Evolutionary conservation across 2,113 vertebrate genomes (phyloP), one percentile per base, ranked within the genome.

Genomic region (Neoarius graeffei): DNA sequence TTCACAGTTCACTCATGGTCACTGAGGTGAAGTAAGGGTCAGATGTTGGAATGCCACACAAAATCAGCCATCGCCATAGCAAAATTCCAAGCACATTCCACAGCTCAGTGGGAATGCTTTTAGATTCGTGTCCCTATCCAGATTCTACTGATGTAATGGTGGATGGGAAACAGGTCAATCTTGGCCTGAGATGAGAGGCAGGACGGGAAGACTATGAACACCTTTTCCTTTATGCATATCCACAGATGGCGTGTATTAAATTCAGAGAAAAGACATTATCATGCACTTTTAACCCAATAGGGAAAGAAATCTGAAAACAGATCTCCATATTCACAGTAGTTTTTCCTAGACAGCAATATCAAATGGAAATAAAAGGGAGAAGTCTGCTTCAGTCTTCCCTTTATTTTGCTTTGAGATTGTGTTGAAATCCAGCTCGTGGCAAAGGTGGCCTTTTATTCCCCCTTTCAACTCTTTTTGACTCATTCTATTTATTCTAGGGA

Each of bases 81-180:
- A 84, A 67, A 52, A 77, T n/a, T 84, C 62, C 62, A 20, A 19
- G 30, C n/a, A 7, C 66, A 73, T 73, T 85, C 67, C 52, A 15
- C 2, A 15, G 30, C 64, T 59, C 73, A 13, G 25, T n/a, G 30
- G 19, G 8, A 57, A 56, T 15, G 71, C 13, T 1, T 88, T 64
- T 52, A 14, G 8, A 52, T 5, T 50, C 0, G 23, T 52, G 23
- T 54, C 17, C 19, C 84, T 35, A n/a, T 85, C 73, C 91, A 96
- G 95, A 91, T 96, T 96, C 95, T 54, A 94, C 94, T 87, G 95
- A 95, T 91, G 95, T 96, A 66, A 95, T 96, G 95, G 95, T 96
- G 83, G 95, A 96, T 90, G 95, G 96, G 27, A 96, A 96, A 88
- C 95, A 94, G n/a, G 95, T 96, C 85, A 96, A 96, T 71, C 93